A percentile compares a stretch with the other conserved stretches of the same genome.
Conservation (phyloP, 2,113 vertebrate species). For the Quiscalus mexicanus region DNA sequence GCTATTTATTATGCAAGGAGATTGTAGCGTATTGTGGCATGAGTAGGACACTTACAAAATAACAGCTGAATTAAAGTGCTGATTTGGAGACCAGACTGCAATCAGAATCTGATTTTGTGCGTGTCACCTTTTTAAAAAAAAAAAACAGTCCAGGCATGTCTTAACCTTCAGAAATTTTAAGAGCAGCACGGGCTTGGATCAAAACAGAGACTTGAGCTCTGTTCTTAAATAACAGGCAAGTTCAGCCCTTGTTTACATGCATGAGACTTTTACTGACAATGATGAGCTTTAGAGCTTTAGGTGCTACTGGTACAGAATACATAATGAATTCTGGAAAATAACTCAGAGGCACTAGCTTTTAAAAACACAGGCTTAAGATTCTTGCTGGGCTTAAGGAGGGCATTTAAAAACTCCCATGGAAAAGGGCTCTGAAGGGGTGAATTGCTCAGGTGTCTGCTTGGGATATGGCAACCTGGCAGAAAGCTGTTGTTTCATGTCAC, state of each 20-base stretch:
- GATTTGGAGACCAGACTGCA: not conserved
- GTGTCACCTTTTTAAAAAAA: not conserved
- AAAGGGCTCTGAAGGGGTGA: not conserved
- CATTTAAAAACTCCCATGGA: not conserved
- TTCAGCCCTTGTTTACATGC: slow-evolving; percentile 48
- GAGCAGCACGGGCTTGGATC: not conserved
- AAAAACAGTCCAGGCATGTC: not conserved
- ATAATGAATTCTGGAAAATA: slow-evolving; percentile 20
- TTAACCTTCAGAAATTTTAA: slow-evolving; percentile 43
- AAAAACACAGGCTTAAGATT: not conserved
- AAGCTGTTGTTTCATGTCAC: not conserved
- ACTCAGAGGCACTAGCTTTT: not conserved
- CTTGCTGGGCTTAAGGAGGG: not conserved
- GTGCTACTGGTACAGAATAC: not conserved
- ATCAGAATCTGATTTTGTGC: not conserved
- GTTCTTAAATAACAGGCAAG: slow-evolving; percentile 27
- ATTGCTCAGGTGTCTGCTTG: not conserved
- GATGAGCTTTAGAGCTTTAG: slow-evolving; percentile 21
- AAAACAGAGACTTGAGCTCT: slow-evolving; percentile 4
- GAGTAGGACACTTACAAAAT: slow-evolving; percentile 3
- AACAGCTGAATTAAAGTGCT: not conserved
- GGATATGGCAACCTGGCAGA: not conserved
- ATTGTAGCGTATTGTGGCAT: not conserved
- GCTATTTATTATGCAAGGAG: slow-evolving; percentile 20
- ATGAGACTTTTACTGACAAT: slow-evolving; percentile 26